phyloP scores from a whole-genome alignment of 2,797 vertebrate genomes.

The Cacajao melanocephalus region DNA sequence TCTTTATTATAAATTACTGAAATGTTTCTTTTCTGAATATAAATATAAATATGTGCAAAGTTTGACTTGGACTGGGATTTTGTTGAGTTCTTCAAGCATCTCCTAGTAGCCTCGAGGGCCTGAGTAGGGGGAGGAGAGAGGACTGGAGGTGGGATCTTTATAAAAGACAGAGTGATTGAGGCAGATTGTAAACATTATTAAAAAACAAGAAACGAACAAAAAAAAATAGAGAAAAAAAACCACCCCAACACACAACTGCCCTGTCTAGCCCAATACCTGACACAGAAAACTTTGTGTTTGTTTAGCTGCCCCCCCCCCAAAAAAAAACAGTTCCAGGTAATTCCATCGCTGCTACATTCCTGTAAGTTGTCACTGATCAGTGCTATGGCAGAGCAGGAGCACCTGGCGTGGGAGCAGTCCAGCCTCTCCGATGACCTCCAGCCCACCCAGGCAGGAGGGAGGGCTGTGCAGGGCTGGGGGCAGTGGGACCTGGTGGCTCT shows the following conservation, averaged over 20 bases:
- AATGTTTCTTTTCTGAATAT: conserved; percentile 88
- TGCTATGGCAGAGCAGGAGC: conserved; percentile 25
- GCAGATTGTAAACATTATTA: conserved; percentile 91
- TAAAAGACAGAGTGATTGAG: conserved; percentile 93
- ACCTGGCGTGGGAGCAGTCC: background rate
- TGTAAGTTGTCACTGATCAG: conserved; percentile 21
- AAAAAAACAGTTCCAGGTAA: conserved; percentile 73
- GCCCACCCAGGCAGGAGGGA: background rate
- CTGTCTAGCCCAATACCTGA: conserved; percentile 72
- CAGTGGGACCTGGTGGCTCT: background rate
- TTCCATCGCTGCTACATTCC: conserved; percentile 66
- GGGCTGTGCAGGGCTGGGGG: conserved; percentile 38
- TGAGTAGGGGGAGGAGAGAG: conserved; percentile 71
- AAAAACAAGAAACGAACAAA: conserved; percentile 61
- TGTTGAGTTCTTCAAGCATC: conserved; percentile 93
- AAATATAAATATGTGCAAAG: conserved; percentile 99
- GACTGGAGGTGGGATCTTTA: conserved; percentile 90
- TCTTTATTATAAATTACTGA: conserved; percentile 99
- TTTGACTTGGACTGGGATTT: conserved; percentile 89
- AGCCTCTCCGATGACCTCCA: conserved; percentile 7
- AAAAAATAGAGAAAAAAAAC: conserved; percentile 59
- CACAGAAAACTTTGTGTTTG: conserved; percentile 63
- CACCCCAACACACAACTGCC: conserved; percentile 81
- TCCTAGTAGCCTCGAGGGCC: conserved; percentile 86
- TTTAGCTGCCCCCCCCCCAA: background rate